Evolutionary conservation across 1,140 invertebrate species (phyloP), one percentile per base, ranked within the genome.

Genomic region (Zophobas morio): DNA sequence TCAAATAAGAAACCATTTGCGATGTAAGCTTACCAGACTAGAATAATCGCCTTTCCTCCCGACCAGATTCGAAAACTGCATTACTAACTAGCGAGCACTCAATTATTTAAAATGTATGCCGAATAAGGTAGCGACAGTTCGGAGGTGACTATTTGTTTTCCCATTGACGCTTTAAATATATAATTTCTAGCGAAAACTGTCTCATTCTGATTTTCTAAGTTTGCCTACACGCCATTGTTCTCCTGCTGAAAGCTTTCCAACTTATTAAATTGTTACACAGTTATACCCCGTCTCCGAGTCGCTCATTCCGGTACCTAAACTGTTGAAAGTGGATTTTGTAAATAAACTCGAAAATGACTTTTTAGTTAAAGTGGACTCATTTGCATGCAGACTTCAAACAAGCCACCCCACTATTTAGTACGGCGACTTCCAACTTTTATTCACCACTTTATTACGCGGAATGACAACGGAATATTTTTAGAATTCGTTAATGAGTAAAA

Each of bases 171-270:
- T 63, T 63, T 63, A 63, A 63, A 37, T 63, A 63, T 40, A 39
- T 39, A 4, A 51, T 51, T 51, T 51, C 49, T 32, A 39, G 8
- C 57, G 39, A 63, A 63, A 37, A 63, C 1, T 39, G 36, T 34
- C 32, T 8, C 57, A 63, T n/a, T 39, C 35, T 36, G 3, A 57
- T 57, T 39, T 51, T 63, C 35, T 1, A 36, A 39, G 57, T 34
- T 57, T 57, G 20, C 35, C 6, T 63, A 6, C 57, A 63, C 8
- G 57, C 37, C 32, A 63, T 39, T 63, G n/a, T 63, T 6, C 57
- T 5, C 4, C 6, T 63, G 6, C 36, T 36, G 57, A 63, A 63
- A 39, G 35, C 35, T 63, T 63, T 63, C 49, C 49, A 20, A 51
- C 2, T 51, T 6, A 51, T 51, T 20, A 20, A 51, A 51, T 51